phyloP scores from a whole-genome alignment of 2,113 vertebrate species.

The Bufo gargarizans region DNA sequence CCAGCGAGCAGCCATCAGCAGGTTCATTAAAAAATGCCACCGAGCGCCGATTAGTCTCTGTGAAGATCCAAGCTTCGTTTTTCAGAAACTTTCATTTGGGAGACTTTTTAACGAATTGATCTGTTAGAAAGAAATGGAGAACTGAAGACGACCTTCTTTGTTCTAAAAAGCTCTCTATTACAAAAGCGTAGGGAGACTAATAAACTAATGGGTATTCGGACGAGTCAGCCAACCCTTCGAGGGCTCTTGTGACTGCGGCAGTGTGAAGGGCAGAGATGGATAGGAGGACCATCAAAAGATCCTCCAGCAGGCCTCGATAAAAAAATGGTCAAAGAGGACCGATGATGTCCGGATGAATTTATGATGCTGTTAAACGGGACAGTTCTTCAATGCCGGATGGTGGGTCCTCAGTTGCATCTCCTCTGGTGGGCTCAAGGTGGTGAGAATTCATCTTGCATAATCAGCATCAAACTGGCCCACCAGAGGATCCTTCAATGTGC shows the following conservation, averaged over 20 bases:
- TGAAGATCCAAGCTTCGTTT: background rate
- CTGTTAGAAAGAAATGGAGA: background rate
- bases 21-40: background rate
- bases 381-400: no score
- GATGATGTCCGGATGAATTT: no score
- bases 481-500: no score
- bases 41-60: background rate
- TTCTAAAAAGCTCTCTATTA: background rate
- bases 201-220: background rate
- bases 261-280: background rate
- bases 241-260: background rate
- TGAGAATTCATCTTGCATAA: no score
- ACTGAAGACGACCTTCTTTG: background rate
- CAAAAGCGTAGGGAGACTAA: background rate
- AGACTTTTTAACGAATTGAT: slow-evolving; percentile 24
- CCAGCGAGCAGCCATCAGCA: background rate
- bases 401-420: no score
- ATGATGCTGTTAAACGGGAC: no score
- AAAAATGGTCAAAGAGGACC: no score
- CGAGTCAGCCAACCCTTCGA: background rate
- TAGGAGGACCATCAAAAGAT: background rate
- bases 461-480: no score
- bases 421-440: no score
- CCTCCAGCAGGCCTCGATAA: background rate
- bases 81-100: slow-evolving; percentile 9